Evolutionary conservation across 2,797 vertebrate species (phyloP).

Genomic region (Scomberomorus guttatus): DNA sequence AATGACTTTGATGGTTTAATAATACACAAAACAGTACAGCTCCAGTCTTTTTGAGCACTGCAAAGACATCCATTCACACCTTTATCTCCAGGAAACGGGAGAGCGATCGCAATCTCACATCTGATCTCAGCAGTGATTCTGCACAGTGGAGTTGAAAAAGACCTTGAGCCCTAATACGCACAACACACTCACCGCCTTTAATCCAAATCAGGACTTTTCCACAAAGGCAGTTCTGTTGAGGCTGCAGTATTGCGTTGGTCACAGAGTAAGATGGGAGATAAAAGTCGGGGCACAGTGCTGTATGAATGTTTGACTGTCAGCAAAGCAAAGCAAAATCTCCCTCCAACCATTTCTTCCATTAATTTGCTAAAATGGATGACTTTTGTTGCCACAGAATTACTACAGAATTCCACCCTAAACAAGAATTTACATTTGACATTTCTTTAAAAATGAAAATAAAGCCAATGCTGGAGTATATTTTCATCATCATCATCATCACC

Average conservation of each 20-base stretch:
- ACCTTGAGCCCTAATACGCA: conserved; percentile 50
- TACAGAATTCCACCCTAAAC: conserved; percentile 30
- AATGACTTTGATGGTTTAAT: not conserved
- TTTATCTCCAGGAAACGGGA: conserved; percentile 62
- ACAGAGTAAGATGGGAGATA: conserved; percentile 44
- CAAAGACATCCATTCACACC: conserved; percentile 55
- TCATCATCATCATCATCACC: not conserved
- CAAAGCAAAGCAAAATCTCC: conserved; percentile 29
- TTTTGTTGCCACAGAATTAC: conserved; percentile 23
- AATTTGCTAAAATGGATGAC: conserved; percentile 40
- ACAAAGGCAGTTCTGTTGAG: conserved; percentile 65
- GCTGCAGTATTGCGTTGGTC: conserved; percentile 33
- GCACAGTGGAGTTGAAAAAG: conserved; percentile 53
- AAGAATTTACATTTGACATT: not conserved
- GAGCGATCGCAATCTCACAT: conserved; percentile 38
- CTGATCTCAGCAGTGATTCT: conserved; percentile 51
- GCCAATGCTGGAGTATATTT: not conserved
- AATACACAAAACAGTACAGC: not conserved
- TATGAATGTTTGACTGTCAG: conserved; percentile 25
- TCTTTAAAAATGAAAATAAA: not conserved
- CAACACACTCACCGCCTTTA: conserved; percentile 35
- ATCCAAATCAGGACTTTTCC: conserved; percentile 54
- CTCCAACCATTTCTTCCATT: conserved; percentile 47
- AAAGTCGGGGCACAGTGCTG: conserved; percentile 44
- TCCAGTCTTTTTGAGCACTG: conserved; percentile 19